phyloP scores from a whole-genome alignment of 2,888 invertebrate genomes.

The Caenorhabditis panamensis region DNA sequence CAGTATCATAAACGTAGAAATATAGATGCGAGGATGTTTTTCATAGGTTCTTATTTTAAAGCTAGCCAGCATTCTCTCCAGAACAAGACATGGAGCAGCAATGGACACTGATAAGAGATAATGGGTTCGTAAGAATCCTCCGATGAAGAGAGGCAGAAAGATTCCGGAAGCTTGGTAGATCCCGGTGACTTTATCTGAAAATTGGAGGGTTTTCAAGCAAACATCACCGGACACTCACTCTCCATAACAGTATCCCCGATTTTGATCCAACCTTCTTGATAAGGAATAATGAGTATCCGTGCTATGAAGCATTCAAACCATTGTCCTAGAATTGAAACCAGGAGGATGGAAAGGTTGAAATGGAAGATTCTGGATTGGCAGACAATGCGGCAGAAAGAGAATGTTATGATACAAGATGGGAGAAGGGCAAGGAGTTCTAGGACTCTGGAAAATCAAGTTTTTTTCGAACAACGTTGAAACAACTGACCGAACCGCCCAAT shows the following conservation, averaged over 20 bases:
- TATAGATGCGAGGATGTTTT: conserved; percentile 23
- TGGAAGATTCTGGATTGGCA: conserved; percentile 34
- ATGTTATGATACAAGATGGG: conserved; percentile 7
- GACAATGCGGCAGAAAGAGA: conserved; percentile 12
- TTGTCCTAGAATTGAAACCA: conserved; percentile 25
- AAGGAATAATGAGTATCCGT: conserved; percentile 27
- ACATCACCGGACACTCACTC: conserved; percentile 3
- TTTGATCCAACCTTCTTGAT: conserved; percentile 42
- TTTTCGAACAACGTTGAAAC: neutral
- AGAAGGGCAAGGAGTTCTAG: conserved; percentile 9
- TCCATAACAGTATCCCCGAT: conserved; percentile 30
- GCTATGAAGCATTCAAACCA: conserved; percentile 40
- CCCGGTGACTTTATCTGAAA: conserved; percentile 4
- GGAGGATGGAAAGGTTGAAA: conserved; percentile 24
- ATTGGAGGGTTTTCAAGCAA: neutral
- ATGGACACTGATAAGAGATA: conserved; percentile 20
- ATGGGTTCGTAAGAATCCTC: conserved; percentile 26
- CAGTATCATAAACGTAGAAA: conserved; percentile 12
- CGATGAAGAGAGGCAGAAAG: conserved; percentile 26
- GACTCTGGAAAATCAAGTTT: conserved; percentile 8
- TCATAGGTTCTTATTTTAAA: conserved; percentile 34
- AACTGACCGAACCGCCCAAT: conserved; percentile 26
- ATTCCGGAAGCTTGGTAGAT: conserved; percentile 18
- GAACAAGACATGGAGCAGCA: conserved; percentile 22
- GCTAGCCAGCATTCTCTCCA: conserved; percentile 31